Percentiles rank a stretch among this genome's conserved stretches.
phyloP scores from a whole-genome alignment of 2,888 invertebrate species.

The Metacarcinus magister region DNA sequence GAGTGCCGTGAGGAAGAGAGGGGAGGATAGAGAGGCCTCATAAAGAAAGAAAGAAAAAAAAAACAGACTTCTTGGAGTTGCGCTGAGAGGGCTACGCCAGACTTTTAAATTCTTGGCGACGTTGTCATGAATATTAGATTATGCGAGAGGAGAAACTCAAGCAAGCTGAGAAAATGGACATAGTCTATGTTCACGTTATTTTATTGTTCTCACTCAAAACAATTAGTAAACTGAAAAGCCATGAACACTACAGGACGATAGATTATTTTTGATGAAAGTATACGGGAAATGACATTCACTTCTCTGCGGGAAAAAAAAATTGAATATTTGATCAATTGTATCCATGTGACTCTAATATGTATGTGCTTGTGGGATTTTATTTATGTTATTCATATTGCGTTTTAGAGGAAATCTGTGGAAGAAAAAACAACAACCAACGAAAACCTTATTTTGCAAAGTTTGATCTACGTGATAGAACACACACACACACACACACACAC shows the following conservation, averaged over 20 bases:
- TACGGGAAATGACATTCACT: neutral
- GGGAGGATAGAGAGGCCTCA: no score
- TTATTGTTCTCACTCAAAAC: neutral
- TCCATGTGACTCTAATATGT: neutral
- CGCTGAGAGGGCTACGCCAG: neutral
- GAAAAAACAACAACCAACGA: no score
- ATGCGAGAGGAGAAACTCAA: neutral
- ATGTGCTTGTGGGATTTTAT: neutral
- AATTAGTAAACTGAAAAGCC: neutral
- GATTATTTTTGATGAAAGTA: neutral
- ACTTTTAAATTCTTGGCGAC: neutral
- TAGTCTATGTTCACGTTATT: neutral
- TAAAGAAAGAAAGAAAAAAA: neutral
- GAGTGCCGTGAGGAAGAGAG: neutral
- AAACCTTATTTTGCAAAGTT: no score
- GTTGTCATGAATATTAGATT: neutral
- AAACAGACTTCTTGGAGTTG: neutral
- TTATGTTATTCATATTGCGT: neutral
- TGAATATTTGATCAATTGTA: neutral
- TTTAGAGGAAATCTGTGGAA: neutral
- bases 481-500: no score
- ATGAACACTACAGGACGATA: neutral
- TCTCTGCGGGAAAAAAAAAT: no score
- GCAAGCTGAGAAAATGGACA: neutral
- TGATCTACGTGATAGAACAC: no score